phyloP scores from a whole-genome alignment of 2,888 invertebrate species.

The Acanthacorydalis orientalis region DNA sequence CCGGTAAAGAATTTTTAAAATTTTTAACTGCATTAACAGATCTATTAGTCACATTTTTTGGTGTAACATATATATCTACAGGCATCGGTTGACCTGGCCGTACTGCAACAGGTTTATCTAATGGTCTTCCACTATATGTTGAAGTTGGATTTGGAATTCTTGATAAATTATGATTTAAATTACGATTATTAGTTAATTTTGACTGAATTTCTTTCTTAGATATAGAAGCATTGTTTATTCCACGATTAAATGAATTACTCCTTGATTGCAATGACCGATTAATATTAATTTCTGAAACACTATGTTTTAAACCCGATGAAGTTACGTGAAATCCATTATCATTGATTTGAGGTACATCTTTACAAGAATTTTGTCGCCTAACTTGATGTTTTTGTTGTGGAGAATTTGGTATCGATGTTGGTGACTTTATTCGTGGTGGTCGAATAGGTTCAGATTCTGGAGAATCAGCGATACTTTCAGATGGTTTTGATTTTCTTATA shows the following conservation, averaged over 20 bases:
- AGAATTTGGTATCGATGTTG: constrained; percentile 8
- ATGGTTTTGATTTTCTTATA: neutral
- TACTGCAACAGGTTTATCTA: constrained; percentile 2
- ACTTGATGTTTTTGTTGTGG: constrained; percentile 10
- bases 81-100: constrained; percentile 9
- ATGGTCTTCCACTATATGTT: neutral
- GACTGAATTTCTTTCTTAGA: constrained; percentile 16
- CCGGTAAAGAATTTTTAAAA: constrained; percentile 15
- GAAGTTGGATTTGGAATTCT: constrained; percentile 13
- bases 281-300: constrained; percentile 24
- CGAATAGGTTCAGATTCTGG: constrained; percentile 15
- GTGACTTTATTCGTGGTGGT: constrained; percentile 7
- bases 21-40: constrained; percentile 10
- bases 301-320: constrained; percentile 19
- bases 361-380: constrained; percentile 25
- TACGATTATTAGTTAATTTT: constrained; percentile 14
- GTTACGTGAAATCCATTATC: constrained; percentile 13
- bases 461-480: neutral
- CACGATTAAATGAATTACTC: constrained; percentile 6
- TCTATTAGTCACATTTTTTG: constrained; percentile 15
- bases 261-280: constrained; percentile 16
- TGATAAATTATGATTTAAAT: constrained; percentile 21
- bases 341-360: constrained; percentile 20
- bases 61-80: constrained; percentile 27
- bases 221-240: constrained; percentile 11